These are phyloP conservation scores for Lithosia quadra DNA, from an alignment of 2,888 invertebrate genomes.

Conservation along the genomic window DNA sequence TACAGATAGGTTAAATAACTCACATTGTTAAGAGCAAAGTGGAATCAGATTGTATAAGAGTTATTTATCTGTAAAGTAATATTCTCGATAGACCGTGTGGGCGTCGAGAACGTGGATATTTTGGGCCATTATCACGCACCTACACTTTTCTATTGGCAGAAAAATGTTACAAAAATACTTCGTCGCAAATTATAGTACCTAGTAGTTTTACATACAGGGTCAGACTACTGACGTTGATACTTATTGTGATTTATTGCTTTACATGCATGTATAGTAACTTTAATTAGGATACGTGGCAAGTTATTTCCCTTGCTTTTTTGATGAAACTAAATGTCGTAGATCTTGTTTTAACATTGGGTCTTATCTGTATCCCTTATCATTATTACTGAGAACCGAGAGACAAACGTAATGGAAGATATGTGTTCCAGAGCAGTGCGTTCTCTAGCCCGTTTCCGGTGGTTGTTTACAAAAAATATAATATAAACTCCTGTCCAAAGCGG, in stretches of 20 bases:
- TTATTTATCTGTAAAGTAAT: constrained; percentile 73
- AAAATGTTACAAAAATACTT: constrained; percentile 80
- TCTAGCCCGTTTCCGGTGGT: constrained; percentile 83
- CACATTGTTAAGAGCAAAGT: constrained; percentile 27
- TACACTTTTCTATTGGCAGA: constrained; percentile 79
- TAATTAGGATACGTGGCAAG: constrained; percentile 31
- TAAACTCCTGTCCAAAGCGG: constrained; percentile 77
- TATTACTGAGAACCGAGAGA: constrained; percentile 75
- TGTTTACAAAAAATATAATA: constrained; percentile 82
- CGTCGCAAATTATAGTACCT: constrained; percentile 67
- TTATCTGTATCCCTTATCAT: constrained; percentile 78
- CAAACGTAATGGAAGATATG: constrained; percentile 84
- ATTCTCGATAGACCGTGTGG: constrained; percentile 75
- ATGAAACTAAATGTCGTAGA: constrained; percentile 57
- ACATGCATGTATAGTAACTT: constrained; percentile 18
- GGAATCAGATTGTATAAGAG: constrained; percentile 56
- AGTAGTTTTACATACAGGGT: constrained; percentile 59
- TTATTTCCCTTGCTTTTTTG: constrained; percentile 46
- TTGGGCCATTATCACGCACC: constrained; percentile 80
- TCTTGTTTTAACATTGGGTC: constrained; percentile 60
- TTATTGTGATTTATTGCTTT: constrained; percentile 48
- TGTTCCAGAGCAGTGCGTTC: constrained; percentile 80
- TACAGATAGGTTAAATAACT: constrained; percentile 20
- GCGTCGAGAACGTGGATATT: constrained; percentile 80
- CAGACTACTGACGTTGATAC: constrained; percentile 70